A percentile compares a stretch with the other conserved stretches of the same genome.
Evolutionary conservation across 2,797 vertebrate species (phyloP).

Genomic region (Tokudaia tokunoshimensis): DNA sequence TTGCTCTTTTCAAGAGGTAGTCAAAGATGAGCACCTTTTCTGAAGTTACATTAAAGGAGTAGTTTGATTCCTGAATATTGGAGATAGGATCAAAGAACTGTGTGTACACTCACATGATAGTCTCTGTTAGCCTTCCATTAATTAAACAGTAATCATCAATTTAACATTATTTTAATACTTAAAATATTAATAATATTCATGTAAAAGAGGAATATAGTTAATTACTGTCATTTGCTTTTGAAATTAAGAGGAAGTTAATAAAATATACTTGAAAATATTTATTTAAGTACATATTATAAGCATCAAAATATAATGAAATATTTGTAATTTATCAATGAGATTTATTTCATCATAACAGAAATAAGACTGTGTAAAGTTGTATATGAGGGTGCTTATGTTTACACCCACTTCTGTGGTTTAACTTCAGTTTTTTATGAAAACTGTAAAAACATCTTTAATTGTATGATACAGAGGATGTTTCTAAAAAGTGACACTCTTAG

Average conservation of each 20-base stretch:
- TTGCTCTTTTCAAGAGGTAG: not conserved
- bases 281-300: not conserved
- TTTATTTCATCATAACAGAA: not conserved
- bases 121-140: not conserved
- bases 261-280: not conserved
- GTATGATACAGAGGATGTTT: constrained; percentile 30
- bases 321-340: not conserved
- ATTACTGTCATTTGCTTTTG: not conserved
- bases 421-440: not conserved
- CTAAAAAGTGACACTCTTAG: constrained; percentile 47
- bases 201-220: not conserved
- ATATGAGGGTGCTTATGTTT: not conserved
- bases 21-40: not conserved
- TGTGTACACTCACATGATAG: not conserved
- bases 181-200: not conserved
- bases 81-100: not conserved
- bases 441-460: constrained; percentile 24
- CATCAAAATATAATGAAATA: not conserved
- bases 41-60: not conserved
- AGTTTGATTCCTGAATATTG: not conserved
- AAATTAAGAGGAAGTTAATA: not conserved
- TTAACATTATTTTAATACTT: not conserved
- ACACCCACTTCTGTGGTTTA: not conserved
- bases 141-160: not conserved
- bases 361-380: not conserved